Evolutionary conservation across 2,113 vertebrate genomes (phyloP).

Genomic region (Meriones unguiculatus): DNA sequence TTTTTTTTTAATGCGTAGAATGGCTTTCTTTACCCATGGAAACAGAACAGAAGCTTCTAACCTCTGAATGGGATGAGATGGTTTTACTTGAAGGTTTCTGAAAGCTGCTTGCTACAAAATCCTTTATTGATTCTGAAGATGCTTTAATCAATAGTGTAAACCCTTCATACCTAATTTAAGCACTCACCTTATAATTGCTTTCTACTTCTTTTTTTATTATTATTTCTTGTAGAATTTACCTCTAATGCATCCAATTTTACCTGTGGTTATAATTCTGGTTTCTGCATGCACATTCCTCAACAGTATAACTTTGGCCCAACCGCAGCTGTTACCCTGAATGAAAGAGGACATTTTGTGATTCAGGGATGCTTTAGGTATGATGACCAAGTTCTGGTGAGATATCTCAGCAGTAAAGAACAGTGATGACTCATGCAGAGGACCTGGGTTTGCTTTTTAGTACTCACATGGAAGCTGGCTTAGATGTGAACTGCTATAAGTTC

Average conservation of each 20-base stretch:
- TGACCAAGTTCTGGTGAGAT: background rate
- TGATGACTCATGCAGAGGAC: background rate
- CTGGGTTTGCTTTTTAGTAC: background rate
- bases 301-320: background rate
- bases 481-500: background rate
- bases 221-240: conserved; percentile 70
- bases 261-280: conserved; percentile 52
- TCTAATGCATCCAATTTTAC: conserved; percentile 58
- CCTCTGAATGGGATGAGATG: conserved; percentile 73
- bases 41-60: conserved; percentile 62
- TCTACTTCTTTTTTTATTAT: conserved; percentile 63
- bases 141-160: conserved; percentile 84
- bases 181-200: conserved; percentile 58
- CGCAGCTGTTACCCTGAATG: background rate
- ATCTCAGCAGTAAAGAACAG: background rate
- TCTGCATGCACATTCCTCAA: conserved; percentile 31
- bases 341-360: background rate
- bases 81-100: conserved; percentile 65
- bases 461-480: background rate
- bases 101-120: conserved; percentile 76
- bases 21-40: conserved; percentile 32
- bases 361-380: background rate
- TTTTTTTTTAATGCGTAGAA: conserved; percentile 38
- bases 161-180: conserved; percentile 79
- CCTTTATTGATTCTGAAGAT: conserved; percentile 82